Evolutionary conservation across 2,113 vertebrate species (phyloP).

Genomic region (Xenopus laevis): DNA sequence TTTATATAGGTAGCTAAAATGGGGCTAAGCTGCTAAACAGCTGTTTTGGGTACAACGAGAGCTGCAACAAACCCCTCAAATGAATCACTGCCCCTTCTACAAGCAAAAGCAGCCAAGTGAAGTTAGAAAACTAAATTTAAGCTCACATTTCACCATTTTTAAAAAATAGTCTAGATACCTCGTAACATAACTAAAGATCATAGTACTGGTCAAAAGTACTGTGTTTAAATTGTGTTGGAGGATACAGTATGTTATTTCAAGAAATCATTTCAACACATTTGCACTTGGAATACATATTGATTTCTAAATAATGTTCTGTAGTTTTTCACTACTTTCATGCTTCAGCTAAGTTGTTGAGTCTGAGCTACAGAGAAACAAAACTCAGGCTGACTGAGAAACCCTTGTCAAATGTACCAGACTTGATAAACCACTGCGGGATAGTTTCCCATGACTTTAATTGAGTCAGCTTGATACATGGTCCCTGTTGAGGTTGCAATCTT

Average conservation of each 20-base stretch:
- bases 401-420: conserved; percentile 37
- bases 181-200: not conserved
- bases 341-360: conserved; percentile 29
- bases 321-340: conserved; percentile 37
- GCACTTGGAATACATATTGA: conserved; percentile 30
- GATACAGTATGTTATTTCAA: conserved; percentile 6
- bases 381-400: conserved; percentile 33
- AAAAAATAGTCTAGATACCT: not conserved
- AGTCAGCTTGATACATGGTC: conserved; percentile 34
- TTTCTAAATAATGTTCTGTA: conserved; percentile 37
- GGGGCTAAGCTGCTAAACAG: no score
- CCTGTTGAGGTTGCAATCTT: conserved; percentile 22
- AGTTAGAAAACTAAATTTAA: no score
- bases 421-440: conserved; percentile 34
- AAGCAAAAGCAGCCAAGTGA: no score
- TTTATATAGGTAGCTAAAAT: no score
- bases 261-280: conserved; percentile 36
- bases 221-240: not conserved
- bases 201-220: not conserved
- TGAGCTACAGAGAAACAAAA: conserved; percentile 15
- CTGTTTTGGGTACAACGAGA: no score
- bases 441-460: conserved; percentile 38
- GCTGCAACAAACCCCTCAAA: no score
- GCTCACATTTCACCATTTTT: no score
- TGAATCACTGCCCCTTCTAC: no score